Evolutionary conservation across 2,797 vertebrate genomes (phyloP).

Genomic region (Acanthopagrus latus): DNA sequence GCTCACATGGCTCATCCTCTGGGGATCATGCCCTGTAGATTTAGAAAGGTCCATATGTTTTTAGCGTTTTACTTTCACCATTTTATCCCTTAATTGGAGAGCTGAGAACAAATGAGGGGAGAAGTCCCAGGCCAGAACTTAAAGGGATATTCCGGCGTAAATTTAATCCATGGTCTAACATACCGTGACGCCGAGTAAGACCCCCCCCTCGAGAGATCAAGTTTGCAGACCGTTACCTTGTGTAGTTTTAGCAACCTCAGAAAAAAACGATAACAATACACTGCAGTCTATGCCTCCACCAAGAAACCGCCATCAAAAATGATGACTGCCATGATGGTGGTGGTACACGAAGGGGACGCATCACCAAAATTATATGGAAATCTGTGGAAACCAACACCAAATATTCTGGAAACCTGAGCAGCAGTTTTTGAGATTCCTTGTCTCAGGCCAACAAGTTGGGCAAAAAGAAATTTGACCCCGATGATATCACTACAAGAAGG

Average conservation of each 20-base stretch:
- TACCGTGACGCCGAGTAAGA: too few relatives aligned
- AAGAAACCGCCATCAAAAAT: too few relatives aligned
- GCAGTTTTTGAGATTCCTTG: background rate
- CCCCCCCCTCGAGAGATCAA: too few relatives aligned
- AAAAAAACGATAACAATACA: too few relatives aligned
- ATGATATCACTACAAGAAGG: conserved; percentile 14
- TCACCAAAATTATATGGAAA: background rate
- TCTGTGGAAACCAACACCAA: background rate
- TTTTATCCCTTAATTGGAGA: background rate
- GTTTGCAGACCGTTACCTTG: too few relatives aligned
- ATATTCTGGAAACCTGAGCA: background rate
- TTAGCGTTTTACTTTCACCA: background rate
- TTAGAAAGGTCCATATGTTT: background rate
- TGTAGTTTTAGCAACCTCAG: too few relatives aligned
- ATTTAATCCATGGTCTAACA: too few relatives aligned
- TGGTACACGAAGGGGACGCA: background rate
- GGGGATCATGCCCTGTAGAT: background rate
- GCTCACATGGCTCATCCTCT: background rate
- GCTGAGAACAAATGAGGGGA: too few relatives aligned
- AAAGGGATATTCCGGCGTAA: too few relatives aligned
- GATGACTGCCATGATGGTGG: too few relatives aligned
- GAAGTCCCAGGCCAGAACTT: too few relatives aligned
- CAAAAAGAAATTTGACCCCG: background rate
- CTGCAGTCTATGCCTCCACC: too few relatives aligned
- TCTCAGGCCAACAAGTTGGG: background rate